Conservation (phyloP, 1,140 invertebrate genomes). For the Anastrepha ludens region DNA sequence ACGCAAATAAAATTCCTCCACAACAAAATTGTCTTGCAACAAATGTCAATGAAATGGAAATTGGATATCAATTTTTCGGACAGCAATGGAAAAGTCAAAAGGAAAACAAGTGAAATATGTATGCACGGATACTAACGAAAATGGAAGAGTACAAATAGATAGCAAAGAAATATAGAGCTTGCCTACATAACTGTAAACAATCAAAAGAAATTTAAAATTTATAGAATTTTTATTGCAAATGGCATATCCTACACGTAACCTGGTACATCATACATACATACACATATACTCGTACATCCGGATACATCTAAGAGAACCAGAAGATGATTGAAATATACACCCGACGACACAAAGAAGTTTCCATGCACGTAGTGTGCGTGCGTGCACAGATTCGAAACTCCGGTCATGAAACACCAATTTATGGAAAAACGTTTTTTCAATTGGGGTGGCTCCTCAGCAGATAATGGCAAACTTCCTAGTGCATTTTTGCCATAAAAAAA, state of each 20-base stretch:
- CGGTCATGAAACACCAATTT: too few species aligned
- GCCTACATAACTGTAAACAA: constrained; percentile 30
- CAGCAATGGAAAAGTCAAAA: constrained; percentile 31
- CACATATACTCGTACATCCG: neutral
- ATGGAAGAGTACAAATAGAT: neutral
- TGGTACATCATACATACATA: too few species aligned
- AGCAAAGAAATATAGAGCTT: neutral
- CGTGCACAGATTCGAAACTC: too few species aligned
- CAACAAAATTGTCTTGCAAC: constrained; percentile 25
- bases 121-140: constrained; percentile 28
- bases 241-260: neutral
- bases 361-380: too few species aligned
- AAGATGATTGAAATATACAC: neutral
- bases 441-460: too few species aligned
- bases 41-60: constrained; percentile 49
- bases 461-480: too few species aligned
- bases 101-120: neutral
- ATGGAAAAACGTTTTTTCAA: too few species aligned
- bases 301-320: neutral
- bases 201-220: constrained; percentile 37
- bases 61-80: constrained; percentile 47
- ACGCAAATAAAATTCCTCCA: constrained; percentile 3
- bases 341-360: too few species aligned
- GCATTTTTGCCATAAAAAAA: too few species aligned
- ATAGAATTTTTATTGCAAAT: constrained; percentile 43